A percentile compares a stretch with the other conserved stretches of the same genome.
These are phyloP conservation scores for Rhea pennata DNA, from an alignment of 2,113 vertebrate genomes.

Conservation along the genomic window DNA sequence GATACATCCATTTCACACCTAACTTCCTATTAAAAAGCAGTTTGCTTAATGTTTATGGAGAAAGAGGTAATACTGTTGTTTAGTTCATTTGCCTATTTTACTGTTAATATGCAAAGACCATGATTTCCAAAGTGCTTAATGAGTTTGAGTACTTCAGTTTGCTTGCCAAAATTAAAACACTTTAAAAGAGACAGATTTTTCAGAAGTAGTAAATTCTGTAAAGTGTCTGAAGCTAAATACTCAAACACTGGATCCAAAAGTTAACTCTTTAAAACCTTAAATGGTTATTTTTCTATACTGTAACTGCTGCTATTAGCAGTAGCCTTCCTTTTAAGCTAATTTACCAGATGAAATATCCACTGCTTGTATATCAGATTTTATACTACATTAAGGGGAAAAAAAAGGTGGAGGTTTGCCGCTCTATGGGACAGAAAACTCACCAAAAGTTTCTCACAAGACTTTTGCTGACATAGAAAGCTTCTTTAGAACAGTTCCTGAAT, in stretches of 20 bases:
- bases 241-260: background rate
- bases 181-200: background rate
- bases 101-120: background rate
- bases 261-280: background rate
- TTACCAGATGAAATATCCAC: background rate
- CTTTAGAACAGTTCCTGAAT: background rate
- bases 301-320: background rate
- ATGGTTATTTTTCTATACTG: background rate
- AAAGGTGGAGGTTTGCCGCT: background rate
- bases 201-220: background rate
- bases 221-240: background rate
- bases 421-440: background rate
- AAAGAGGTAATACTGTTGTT: slow-evolving; percentile 62
- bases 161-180: background rate
- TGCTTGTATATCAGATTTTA: background rate
- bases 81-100: background rate
- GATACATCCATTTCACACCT: slow-evolving; percentile 78
- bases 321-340: background rate
- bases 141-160: background rate
- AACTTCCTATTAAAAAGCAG: slow-evolving; percentile 67
- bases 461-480: background rate
- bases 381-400: background rate
- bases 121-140: background rate
- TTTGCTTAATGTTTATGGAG: slow-evolving; percentile 45
- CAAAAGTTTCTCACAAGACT: background rate